Base-by-base conservation (phyloP, 2,113 vertebrate genomes). In the Neolamprologus falcicula region DNA sequence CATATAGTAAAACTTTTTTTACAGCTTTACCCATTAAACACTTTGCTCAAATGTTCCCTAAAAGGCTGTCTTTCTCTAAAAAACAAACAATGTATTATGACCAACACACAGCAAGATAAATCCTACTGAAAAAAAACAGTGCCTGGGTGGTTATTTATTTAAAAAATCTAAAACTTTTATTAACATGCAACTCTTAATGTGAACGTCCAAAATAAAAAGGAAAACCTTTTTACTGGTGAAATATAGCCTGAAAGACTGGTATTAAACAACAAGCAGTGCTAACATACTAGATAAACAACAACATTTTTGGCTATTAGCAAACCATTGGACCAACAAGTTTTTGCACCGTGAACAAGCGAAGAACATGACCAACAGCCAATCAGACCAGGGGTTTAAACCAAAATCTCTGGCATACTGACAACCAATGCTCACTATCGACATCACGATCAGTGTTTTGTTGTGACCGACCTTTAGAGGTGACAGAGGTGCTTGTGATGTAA, bases 371-470 rank as follows among this genome's bases (percentile, higher is more conserved):
- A 76, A 10, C 45, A 78, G 45, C 26, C 26, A 78, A 52, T 50
- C 17, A 33, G 26, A 9, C 6, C 6, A 47, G 3, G 40, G 1
- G 3, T 2, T 76, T 47, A 47, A 47, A 45, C 40, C 26, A 1
- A 50, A 31, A 50, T 50, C 16, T 78, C 0, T 50, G 2, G 3
- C 47, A 78, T n/a, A 50, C 3, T 52, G 73, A 78, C 45, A n/a
- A 33, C 73, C 42, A 52, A 19, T 0, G 1, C 16, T 78, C 73
- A 33, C 73, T 4, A 78, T 50, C 0, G 2, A 52, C 26, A 50
- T 19, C 42, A 31, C 7, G 2, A 31, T 31, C 24, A 47, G 3
- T 12, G 24, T 76, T 76, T 19, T 28, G 9, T 50, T 11, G 40
- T 78, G 26, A 50, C 16, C 0, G 10, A 47, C 1, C 26, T 50